Conservation (phyloP, 2,797 vertebrate genomes). For the Danio kyathit region DNA sequence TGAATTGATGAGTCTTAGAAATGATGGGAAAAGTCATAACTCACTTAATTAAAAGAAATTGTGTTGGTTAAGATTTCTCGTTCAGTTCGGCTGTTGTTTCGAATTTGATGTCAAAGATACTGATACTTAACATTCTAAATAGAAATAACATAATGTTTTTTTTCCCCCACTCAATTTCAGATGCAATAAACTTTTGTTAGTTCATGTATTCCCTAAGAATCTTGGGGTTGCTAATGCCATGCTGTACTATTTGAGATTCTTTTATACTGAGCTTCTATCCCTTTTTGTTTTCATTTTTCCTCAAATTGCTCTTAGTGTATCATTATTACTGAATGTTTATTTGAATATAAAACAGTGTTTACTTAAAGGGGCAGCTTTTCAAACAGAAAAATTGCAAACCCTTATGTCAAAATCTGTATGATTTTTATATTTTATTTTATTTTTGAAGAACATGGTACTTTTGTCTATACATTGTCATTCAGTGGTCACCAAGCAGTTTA, state of each 20-base stretch:
- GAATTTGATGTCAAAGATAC: background rate
- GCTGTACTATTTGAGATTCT: background rate
- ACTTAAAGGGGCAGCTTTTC: background rate
- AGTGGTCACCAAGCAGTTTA: too few species aligned
- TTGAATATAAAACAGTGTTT: background rate
- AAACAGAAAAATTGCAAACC: background rate
- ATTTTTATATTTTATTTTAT: too few species aligned
- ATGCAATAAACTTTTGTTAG: background rate
- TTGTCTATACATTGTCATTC: too few species aligned
- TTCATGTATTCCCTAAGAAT: background rate
- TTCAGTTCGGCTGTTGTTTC: background rate
- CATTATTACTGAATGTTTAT: background rate
- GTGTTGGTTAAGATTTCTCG: background rate
- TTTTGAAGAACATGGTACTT: too few species aligned
- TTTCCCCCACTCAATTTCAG: background rate
- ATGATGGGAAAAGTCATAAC: background rate
- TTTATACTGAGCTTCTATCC: background rate
- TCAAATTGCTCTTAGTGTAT: background rate
- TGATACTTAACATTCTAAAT: background rate
- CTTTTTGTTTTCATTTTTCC: background rate
- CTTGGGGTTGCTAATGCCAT: background rate
- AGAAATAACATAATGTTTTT: background rate
- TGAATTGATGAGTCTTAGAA: constrained; percentile 8
- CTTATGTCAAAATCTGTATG: too few species aligned
- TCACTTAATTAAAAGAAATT: background rate